Base-by-base conservation (phyloP, 92 coral and sea anemone species). In the Diadumene lineata region DNA sequence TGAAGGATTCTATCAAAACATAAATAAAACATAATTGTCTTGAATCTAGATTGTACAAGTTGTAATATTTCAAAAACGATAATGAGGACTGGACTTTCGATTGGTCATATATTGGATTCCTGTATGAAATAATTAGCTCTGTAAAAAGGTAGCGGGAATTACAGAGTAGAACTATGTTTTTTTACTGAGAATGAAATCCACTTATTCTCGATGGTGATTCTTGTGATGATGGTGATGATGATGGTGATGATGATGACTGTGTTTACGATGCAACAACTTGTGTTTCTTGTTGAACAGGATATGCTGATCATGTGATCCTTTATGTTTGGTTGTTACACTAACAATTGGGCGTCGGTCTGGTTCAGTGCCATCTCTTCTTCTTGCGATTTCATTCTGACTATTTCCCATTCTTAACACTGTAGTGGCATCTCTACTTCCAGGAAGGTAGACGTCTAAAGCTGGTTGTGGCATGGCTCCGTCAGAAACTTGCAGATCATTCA, bases 251-350 rank as follows among this genome's bases (percentile, higher is more conserved):
- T 74, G 79, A 19, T 74, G 69, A 10, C 60, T 51, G 31, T 65
- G 64, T 19, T 70, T 72, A 27, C 48, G 50, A 31, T 26, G n/a
- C 2, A 23, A 46, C 18, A 83, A 60, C 55, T 55, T 56, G 19
- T 83, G 84, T 32, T 79, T 32, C 70, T 83, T 83, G 51, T 73
- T 83, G 28, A 70, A 79, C 4, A 77, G 32, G 19, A 70, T 66
- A n/a, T 66, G 79, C 11, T 78, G 74, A 27, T 83, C 73, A 18
- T 73, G 67, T 0, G 55, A 44, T n/a, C 64, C 83, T 29, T 56
- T 70, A 43, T 78, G 68, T 30, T 69, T 78, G 50, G 72, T 53
- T 7, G 88, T 78, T 32, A 71, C 65, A 16, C 88, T 83, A 22
- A 83, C 63, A 50, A 77, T 33, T 0, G 82, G 66, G 69, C 28